These are phyloP conservation scores for human (Homo sapiens) DNA, from an alignment of 2,113 vertebrate genomes.

Conservation along the genomic window GRCh38 chr2:233235001-233235500, in stretches of 20 bases:
- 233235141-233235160: neutral
- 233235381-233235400: neutral
- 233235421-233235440: neutral
- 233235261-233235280: neutral
- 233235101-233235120: neutral
- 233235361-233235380: neutral
- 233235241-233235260: neutral
- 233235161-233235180: neutral
- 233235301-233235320: neutral
- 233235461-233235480: neutral
- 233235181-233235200: neutral
- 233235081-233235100: neutral
- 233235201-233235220: fast-evolving
- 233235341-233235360: neutral
- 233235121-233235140: neutral
- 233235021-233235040: neutral
- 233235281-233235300: neutral
- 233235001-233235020: no score
- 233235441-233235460: neutral
- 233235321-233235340: neutral
- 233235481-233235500: no score
- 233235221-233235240: neutral
- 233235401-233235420: neutral
- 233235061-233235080: neutral
- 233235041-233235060: neutral